These are phyloP conservation scores for Hydrophis major DNA, from an alignment of 2,797 vertebrate genomes.

Conservation along the genomic window DNA sequence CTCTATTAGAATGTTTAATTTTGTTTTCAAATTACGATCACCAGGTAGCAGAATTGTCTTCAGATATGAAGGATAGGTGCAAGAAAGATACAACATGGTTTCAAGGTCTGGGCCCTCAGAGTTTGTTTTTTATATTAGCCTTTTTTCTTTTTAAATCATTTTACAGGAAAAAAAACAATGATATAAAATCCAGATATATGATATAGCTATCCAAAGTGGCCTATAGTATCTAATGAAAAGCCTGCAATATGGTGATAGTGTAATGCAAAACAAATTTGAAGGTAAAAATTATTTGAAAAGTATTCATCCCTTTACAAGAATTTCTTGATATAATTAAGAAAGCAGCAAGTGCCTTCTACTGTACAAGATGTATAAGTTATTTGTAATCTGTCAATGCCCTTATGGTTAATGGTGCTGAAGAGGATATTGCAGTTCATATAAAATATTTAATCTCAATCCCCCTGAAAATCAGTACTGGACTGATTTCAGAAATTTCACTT, in stretches of 20 bases:
- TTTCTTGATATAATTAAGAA: neutral
- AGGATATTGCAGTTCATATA: neutral
- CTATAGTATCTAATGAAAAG: neutral
- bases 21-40: neutral
- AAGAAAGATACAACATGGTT: neutral
- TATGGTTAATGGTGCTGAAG: neutral
- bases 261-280: neutral
- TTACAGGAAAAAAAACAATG: neutral
- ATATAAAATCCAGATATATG: neutral
- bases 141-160: neutral
- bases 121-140: neutral
- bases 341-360: neutral
- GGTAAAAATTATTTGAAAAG: neutral
- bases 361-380: neutral
- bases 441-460: neutral
- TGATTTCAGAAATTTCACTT: neutral
- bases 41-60: neutral
- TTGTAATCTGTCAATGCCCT: neutral
- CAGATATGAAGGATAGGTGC: neutral
- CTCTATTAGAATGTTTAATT: neutral
- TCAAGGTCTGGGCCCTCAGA: neutral
- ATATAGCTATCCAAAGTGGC: neutral
- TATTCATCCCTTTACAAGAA: neutral
- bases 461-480: neutral
- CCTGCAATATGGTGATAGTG: neutral